Conservation (phyloP, 1,140 invertebrate species). For the Achroia grisella region DNA sequence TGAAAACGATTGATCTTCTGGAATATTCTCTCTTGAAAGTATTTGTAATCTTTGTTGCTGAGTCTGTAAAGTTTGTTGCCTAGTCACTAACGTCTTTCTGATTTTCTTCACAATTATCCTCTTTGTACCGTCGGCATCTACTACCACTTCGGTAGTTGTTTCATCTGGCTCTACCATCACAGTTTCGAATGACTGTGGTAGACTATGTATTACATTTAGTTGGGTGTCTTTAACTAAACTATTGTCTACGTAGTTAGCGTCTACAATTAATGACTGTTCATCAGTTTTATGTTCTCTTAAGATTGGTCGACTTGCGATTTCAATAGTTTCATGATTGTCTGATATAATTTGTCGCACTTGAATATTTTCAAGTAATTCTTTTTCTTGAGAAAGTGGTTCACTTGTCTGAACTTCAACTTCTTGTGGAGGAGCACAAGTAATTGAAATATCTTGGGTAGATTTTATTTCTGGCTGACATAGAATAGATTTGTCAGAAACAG, state of each 20-base stretch:
- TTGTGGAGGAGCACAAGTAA: conserved; percentile 68
- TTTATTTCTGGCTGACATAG: conserved; percentile 50
- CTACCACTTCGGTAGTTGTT: conserved; percentile 84
- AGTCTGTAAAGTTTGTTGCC: conserved; percentile 71
- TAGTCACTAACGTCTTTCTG: conserved; percentile 72
- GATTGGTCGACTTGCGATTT: conserved; percentile 81
- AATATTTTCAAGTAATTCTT: conserved; percentile 77
- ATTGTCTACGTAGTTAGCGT: conserved; percentile 80
- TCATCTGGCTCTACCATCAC: conserved; percentile 85
- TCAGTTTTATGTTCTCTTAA: conserved; percentile 64
- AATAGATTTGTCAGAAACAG: conserved; percentile 53
- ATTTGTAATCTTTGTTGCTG: conserved; percentile 53
- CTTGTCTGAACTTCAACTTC: conserved; percentile 78
- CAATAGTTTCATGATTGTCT: conserved; percentile 83
- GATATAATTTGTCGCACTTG: conserved; percentile 79
- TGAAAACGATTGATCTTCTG: conserved; percentile 76
- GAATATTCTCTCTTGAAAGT: conserved; percentile 54
- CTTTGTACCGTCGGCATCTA: conserved; percentile 86
- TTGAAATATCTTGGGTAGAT: conserved; percentile 57
- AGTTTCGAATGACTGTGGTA: conserved; percentile 86
- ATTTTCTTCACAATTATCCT: conserved; percentile 85
- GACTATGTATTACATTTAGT: conserved; percentile 78
- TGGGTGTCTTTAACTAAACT: conserved; percentile 73
- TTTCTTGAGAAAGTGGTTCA: conserved; percentile 48
- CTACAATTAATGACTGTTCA: conserved; percentile 77